Conservation (phyloP, 2,888 invertebrate genomes). For the Harpagoxenus sublaevis region DNA sequence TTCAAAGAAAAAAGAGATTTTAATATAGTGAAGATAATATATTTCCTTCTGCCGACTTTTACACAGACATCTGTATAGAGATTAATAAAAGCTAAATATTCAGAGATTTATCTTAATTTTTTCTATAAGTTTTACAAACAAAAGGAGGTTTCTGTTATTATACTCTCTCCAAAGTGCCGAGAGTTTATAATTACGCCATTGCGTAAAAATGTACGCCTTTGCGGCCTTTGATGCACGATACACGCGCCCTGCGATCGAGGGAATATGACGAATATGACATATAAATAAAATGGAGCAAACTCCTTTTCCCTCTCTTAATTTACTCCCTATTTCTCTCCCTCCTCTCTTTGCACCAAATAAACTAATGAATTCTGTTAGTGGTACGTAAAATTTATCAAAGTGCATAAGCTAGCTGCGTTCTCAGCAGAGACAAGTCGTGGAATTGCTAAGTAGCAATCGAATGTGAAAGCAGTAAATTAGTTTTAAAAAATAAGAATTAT, state of each 20-base stretch:
- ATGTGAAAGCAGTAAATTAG: not conserved
- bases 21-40: not conserved
- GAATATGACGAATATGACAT: not conserved
- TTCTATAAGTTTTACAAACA: not conserved
- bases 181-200: not conserved
- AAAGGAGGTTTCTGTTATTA: not conserved
- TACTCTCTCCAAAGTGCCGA: not conserved
- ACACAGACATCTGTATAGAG: not conserved
- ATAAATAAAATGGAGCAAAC: constrained; percentile 9
- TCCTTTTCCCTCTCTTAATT: not conserved
- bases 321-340: not conserved
- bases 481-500: not conserved
- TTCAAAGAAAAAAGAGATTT: not conserved
- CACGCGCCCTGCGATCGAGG: not conserved
- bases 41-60: not conserved
- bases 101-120: not conserved
- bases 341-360: not conserved
- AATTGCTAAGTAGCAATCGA: not conserved
- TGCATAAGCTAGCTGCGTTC: not conserved
- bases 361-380: not conserved
- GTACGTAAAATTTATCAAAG: not conserved
- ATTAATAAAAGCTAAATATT: constrained; percentile 1
- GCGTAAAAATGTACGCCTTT: not conserved
- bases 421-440: not conserved
- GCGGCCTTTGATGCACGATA: not conserved